Conservation (phyloP, 2,113 vertebrate genomes). For the Chloroceryle aenea region DNA sequence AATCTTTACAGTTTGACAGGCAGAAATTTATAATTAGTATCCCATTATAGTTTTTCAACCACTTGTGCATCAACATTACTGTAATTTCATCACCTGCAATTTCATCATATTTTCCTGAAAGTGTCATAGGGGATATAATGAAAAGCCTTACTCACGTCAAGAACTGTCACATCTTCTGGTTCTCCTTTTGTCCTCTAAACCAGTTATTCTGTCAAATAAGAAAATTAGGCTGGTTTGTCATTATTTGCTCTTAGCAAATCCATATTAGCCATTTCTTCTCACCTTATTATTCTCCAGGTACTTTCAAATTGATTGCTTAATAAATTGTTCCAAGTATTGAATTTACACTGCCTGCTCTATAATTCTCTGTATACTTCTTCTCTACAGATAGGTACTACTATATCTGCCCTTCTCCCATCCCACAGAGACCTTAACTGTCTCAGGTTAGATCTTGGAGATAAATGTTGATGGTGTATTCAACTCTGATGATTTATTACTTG, state of each 20-base stretch:
- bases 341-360: background rate
- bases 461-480: background rate
- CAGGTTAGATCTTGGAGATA: background rate
- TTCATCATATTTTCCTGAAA: background rate
- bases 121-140: background rate
- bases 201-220: background rate
- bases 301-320: constrained; percentile 22
- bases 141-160: background rate
- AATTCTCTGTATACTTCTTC: background rate
- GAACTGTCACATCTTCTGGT: background rate
- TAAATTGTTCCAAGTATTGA: background rate
- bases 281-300: background rate
- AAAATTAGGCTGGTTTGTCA: background rate
- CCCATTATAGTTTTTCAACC: background rate
- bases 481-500: background rate
- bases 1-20: background rate
- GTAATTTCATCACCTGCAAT: background rate
- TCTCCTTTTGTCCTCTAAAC: background rate
- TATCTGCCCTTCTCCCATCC: background rate
- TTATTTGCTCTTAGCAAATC: constrained; percentile 3
- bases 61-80: background rate
- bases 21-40: background rate
- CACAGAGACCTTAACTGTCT: background rate
- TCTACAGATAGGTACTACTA: background rate
- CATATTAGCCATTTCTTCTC: background rate